These are phyloP conservation scores for Stichopus chloronotus DNA, from an alignment of 35 echinoderm and acorn worm genomes.

Conservation along the genomic window DNA sequence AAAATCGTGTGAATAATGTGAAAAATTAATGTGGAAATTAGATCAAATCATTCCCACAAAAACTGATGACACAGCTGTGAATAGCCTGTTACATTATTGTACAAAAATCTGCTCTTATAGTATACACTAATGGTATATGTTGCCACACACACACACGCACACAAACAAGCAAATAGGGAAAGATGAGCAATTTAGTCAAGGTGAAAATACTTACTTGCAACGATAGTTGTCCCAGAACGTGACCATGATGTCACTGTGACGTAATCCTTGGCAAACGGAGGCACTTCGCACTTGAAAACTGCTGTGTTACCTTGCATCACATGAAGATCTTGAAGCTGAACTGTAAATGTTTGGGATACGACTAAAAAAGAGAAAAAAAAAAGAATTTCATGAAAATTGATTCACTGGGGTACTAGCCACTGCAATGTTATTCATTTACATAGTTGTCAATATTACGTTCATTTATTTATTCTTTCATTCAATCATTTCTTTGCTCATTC, in stretches of 20 bases:
- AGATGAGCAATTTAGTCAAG: no score
- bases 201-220: slow-evolving; percentile 59
- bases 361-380: slow-evolving; percentile 66
- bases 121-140: background rate
- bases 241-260: slow-evolving; percentile 94
- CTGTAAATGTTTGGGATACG: slow-evolving; percentile 68
- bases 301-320: slow-evolving; percentile 93
- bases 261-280: slow-evolving; percentile 89
- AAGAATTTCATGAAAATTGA: background rate
- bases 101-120: background rate
- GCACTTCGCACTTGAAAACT: slow-evolving; percentile 93
- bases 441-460: background rate
- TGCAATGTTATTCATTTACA: no score
- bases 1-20: background rate
- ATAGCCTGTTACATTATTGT: background rate
- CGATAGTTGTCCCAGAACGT: slow-evolving; percentile 42
- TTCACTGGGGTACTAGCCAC: background rate
- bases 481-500: no score
- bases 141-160: no score
- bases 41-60: background rate
- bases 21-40: background rate
- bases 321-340: slow-evolving; percentile 83
- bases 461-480: slow-evolving; percentile 9
- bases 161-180: no score
- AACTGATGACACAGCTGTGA: background rate